Evolutionary conservation across 2,797 vertebrate species (phyloP), one percentile per base, ranked within the genome.

Genomic region (Hypotaenidia philippensis): DNA sequence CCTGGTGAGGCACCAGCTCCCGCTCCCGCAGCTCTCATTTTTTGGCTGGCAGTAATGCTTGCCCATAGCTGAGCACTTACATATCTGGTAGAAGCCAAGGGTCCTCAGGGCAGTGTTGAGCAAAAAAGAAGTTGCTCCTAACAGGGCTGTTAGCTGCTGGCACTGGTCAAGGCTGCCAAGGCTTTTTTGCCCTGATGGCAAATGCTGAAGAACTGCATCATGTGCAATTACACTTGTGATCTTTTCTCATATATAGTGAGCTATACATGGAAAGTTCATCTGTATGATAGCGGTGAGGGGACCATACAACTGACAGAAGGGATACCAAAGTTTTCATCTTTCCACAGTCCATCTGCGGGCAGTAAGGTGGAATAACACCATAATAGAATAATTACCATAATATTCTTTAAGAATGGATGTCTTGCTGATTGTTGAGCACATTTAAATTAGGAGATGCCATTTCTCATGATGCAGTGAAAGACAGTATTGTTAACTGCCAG

Each of bases 401-500:
- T 86, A 69, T 88, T 81, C 50, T 69, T 47, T 92, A 57, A 72
- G 44, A 91, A 23, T n/a, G 18, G 10, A 44, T 85, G 27, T 59
- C 50, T 91, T 80, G 14, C 50, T 81, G 31, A 63, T 85, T 94
- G 64, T 13, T 52, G 41, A 78, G 19, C 13, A 23, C 41, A 88
- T 84, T 95, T 94, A 74, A 66, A 61, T 66, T 56, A 59, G 78
- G 65, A 25, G 76, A 69, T 89, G 66, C 50, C 0, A 2, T 78
- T 96, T 96, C 29, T 78, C 16, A 36, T 75, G 26, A 27, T 72
- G 78, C 69, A 88, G 53, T 50, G 64, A 83, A 92, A 94, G 57
- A 32, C 36, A 44, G 19, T 84, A 91, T 89, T 91, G n/a, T 92
- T 83, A 26, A 89, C 68, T 94, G 63, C 19, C 41, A 56, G 27